Conservation (phyloP, 1,140 invertebrate species). For the Ceratitis capitata region DNA sequence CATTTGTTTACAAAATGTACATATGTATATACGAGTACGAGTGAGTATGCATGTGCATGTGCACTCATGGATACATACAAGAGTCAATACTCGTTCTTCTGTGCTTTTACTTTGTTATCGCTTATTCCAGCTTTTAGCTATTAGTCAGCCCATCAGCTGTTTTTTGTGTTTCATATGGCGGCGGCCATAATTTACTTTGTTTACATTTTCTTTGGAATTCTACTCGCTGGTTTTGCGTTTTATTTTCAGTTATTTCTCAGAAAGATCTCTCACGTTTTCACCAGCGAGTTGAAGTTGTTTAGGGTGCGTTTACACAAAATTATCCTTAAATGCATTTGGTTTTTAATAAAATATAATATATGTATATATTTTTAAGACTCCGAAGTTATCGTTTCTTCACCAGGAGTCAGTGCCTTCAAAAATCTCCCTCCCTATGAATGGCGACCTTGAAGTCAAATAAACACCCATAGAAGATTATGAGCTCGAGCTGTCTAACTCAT, state of each 20-base stretch:
- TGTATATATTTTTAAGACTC: too few species aligned
- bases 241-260: not conserved
- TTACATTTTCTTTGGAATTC: not conserved
- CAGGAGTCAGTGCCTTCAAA: too few species aligned
- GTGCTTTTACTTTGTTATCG: not conserved
- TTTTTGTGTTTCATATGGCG: not conserved
- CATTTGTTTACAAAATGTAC: not conserved
- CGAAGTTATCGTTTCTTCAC: too few species aligned
- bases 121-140: not conserved
- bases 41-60: not conserved
- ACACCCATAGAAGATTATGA: too few species aligned
- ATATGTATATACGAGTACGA: not conserved
- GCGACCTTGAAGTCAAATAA: too few species aligned
- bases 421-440: too few species aligned
- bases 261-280: not conserved
- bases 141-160: not conserved
- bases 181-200: not conserved
- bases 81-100: not conserved
- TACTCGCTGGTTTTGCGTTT: conserved; percentile 9
- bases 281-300: not conserved
- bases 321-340: not conserved
- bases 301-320: not conserved
- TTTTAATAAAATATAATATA: not conserved
- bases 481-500: too few species aligned
- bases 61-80: not conserved